Percentiles rank a stretch among this genome's conserved stretches.
Conservation (phyloP, 1,140 invertebrate genomes). For the Calliopsis andreniformis region DNA sequence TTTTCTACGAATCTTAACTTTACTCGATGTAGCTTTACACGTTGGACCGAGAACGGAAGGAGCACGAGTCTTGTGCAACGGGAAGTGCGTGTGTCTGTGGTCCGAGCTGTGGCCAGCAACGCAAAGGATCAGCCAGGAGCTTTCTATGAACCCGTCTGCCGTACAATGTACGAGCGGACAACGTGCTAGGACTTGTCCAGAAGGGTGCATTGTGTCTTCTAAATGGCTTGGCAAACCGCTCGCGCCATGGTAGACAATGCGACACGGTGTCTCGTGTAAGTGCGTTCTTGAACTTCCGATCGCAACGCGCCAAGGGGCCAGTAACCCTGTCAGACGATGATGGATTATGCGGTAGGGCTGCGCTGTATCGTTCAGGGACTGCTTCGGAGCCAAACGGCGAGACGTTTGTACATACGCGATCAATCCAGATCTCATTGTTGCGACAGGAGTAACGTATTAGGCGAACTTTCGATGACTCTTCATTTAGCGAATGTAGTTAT, state of each 20-base stretch:
- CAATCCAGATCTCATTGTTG: not conserved
- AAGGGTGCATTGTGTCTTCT: constrained; percentile 62
- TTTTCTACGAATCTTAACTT: constrained; percentile 65
- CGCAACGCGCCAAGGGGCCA: constrained; percentile 6
- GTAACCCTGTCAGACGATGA: not conserved
- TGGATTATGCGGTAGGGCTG: not conserved
- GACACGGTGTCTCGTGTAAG: constrained; percentile 16
- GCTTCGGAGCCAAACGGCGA: no score
- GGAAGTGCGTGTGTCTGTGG: constrained; percentile 23
- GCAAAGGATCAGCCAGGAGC: constrained; percentile 7
- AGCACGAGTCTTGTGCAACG: not conserved
- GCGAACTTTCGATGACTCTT: constrained; percentile 24
- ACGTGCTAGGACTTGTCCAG: not conserved
- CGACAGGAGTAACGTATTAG: not conserved
- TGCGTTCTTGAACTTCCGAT: constrained; percentile 27
- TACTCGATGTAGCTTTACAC: constrained; percentile 45
- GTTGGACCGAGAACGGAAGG: not conserved
- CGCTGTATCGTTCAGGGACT: not conserved
- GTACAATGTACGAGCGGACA: constrained; percentile 48
- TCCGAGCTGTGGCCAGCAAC: not conserved
- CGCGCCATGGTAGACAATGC: constrained; percentile 21
- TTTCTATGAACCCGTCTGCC: constrained; percentile 37
- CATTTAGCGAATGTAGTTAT: constrained; percentile 39
- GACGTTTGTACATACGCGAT: constrained; percentile 18
- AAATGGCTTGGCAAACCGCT: constrained; percentile 62